Base-by-base conservation (phyloP, 2,113 vertebrate genomes). In the Callospermophilus lateralis region DNA sequence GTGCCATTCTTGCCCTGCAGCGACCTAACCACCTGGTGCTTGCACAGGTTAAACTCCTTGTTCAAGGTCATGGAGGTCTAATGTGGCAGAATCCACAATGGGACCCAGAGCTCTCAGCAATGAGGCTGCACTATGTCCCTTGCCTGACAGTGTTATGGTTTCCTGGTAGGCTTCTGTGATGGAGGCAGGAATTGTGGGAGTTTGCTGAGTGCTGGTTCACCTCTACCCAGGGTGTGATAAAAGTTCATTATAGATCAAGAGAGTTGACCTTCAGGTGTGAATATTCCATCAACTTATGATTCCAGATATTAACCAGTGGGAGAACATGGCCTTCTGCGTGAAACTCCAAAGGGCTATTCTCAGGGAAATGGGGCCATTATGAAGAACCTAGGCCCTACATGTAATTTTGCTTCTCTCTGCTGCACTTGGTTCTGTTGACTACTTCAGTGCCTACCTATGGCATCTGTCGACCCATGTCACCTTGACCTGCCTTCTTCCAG, bases 401-500 rank as follows among this genome's bases (percentile, higher is more conserved):
- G n/a, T 1, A 73, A 16, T 86, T 73, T n/a, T 85, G 8, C 32
- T 79, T 61, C 28, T 39, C 28, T 61, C 76, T 45, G 1, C 19
- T 68, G 30, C 19, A 11, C n/a, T 84, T 45, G 45, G 79, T 34
- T 74, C 42, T 91, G 8, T 28, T 77, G 53, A 61, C 53, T 17
- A 15, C 12, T 19, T n/a, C 89, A 26, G 85, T 55, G 26, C 8
- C 10, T 83, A 76, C 13, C 24, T 37, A 77, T 1, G 42, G 32
- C 7, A 17, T 6, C 1, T 16, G 15, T 34, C 13, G 9, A 34
- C 3, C 3, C 9, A 9, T 0, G 1, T 1, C 74, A 74, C 26
- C 42, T 6, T 11, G 8, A 61, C 8, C 68, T 20, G 11, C 83
- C 61, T 68, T 74, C 39, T 12, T 74, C 39, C 9, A 15, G 28